phyloP scores from a whole-genome alignment of 37 sponge, comb jelly and placozoan species.

The Eunapius fragilis region DNA sequence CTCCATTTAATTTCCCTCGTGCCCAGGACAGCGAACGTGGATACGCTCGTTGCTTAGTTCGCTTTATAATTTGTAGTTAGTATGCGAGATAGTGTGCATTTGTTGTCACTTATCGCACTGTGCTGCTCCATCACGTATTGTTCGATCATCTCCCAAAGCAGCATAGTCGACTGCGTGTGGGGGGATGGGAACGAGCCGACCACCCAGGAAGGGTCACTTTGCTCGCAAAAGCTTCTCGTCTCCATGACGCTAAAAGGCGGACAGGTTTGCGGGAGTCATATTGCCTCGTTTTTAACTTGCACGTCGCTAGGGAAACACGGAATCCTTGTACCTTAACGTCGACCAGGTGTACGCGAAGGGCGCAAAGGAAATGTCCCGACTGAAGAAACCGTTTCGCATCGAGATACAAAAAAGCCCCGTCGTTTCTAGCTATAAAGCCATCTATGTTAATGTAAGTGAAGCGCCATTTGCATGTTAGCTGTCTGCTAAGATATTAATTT shows the following conservation, averaged over 20 bases:
- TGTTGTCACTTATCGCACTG: neutral
- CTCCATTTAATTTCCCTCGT: neutral
- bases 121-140: neutral
- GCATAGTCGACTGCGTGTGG: slow-evolving; percentile 21
- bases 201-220: slow-evolving; percentile 6
- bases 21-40: neutral
- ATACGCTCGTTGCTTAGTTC: neutral
- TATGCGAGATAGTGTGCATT: neutral
- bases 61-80: neutral
- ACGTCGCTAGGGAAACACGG: slow-evolving; percentile 41
- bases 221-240: slow-evolving; percentile 71
- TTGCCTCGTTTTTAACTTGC: neutral
- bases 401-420: slow-evolving; percentile 66
- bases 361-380: slow-evolving; percentile 7
- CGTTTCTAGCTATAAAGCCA: slow-evolving; percentile 55
- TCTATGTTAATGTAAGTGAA: slow-evolving; percentile 76
- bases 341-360: slow-evolving; percentile 57
- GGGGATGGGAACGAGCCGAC: slow-evolving; percentile 36
- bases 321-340: slow-evolving; percentile 78
- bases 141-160: slow-evolving; percentile 53
- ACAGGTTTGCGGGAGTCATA: slow-evolving; percentile 28
- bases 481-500: too few species aligned
- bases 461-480: too few species aligned
- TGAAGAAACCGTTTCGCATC: slow-evolving; percentile 77
- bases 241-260: slow-evolving; percentile 67